Evolutionary conservation across 1,140 invertebrate genomes (phyloP).

Genomic region (Liolophura sinensis): DNA sequence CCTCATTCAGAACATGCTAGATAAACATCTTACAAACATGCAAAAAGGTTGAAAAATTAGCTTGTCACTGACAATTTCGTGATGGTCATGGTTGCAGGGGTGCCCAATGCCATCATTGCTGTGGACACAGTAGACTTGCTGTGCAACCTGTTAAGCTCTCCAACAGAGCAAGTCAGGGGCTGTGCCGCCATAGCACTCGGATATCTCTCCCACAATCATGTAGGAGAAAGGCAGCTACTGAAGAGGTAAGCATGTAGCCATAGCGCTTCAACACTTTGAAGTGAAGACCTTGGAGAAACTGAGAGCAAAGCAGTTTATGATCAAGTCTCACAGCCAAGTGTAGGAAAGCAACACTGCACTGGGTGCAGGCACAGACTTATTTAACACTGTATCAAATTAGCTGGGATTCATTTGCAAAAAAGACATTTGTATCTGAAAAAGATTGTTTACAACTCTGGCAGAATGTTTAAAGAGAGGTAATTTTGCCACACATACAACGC

Average conservation of each 20-base stretch:
- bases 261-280: neutral
- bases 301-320: neutral
- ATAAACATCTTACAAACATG: too few species aligned
- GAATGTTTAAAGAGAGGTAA: too few species aligned
- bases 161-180: slow-evolving; percentile 46
- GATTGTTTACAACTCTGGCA: too few species aligned
- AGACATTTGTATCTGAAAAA: too few species aligned
- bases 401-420: neutral
- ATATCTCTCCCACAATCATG: slow-evolving; percentile 53
- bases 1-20: too few species aligned
- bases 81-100: slow-evolving; percentile 32
- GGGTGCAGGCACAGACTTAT: neutral
- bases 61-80: neutral
- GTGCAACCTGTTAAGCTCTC: slow-evolving; percentile 35
- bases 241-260: slow-evolving; percentile 39
- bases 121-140: slow-evolving; percentile 49
- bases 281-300: neutral
- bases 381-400: neutral
- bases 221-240: slow-evolving; percentile 53
- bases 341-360: neutral
- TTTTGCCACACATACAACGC: neutral
- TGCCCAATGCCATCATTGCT: slow-evolving; percentile 52
- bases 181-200: slow-evolving; percentile 55
- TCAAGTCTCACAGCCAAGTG: neutral
- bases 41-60: too few species aligned